Percentiles rank a stretch among this genome's conserved stretches.
Conservation (phyloP, 2,113 vertebrate genomes). For the Eurypyga helias region DNA sequence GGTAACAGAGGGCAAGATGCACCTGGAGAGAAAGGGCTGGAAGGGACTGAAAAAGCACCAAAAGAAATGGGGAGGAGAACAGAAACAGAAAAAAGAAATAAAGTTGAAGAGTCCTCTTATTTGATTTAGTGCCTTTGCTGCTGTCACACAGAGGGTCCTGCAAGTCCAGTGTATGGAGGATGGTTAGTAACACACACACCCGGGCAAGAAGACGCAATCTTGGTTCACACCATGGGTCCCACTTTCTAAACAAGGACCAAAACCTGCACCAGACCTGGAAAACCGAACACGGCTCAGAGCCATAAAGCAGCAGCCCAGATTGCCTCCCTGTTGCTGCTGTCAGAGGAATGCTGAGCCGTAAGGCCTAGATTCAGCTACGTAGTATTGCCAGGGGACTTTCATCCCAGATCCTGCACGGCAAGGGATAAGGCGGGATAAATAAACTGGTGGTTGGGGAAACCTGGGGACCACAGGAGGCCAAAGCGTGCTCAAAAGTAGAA, state of each 20-base stretch:
- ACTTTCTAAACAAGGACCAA: neutral
- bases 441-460: neutral
- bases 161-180: neutral
- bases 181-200: neutral
- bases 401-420: neutral
- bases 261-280: neutral
- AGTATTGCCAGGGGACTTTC: neutral
- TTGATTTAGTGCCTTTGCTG: neutral
- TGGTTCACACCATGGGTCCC: neutral
- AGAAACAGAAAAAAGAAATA: neutral
- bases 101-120: neutral
- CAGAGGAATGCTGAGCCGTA: neutral
- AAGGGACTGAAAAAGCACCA: constrained; percentile 50
- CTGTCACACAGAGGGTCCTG: neutral
- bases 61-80: constrained; percentile 13
- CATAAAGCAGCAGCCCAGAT: neutral
- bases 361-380: neutral
- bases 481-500: neutral
- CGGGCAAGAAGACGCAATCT: neutral
- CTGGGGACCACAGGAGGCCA: neutral
- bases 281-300: neutral
- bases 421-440: neutral
- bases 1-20: constrained; percentile 78
- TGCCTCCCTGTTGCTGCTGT: neutral
- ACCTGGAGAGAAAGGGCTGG: constrained; percentile 63